phyloP scores from a whole-genome alignment of 2,888 invertebrate genomes.

The Agriotes lineatus region DNA sequence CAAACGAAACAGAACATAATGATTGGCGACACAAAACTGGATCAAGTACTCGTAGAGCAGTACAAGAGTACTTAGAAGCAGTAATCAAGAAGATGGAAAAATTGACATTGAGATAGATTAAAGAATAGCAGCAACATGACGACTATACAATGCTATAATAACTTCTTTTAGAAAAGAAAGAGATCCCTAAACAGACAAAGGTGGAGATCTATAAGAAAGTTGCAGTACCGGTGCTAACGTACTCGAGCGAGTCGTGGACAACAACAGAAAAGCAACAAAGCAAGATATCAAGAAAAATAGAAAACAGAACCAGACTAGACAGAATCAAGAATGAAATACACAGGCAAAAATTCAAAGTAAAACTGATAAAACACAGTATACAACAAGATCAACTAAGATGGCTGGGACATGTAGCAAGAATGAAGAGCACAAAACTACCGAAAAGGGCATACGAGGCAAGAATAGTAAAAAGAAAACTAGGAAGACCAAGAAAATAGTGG shows the following conservation, averaged over 20 bases:
- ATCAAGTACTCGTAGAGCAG: no score
- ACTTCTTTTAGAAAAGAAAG: slow-evolving; percentile 4
- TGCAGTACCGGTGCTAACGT: neutral
- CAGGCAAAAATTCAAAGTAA: neutral
- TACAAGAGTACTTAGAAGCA: no score
- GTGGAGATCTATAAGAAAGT: neutral
- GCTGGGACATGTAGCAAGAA: neutral
- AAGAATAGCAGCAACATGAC: neutral
- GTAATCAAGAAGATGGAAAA: neutral
- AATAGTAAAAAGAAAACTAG: neutral
- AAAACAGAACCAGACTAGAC: neutral
- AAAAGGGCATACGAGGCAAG: neutral
- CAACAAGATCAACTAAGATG: neutral
- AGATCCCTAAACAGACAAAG: no score
- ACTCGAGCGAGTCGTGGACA: neutral
- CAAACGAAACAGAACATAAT: neutral
- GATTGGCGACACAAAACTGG: neutral
- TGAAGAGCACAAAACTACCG: neutral
- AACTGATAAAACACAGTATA: neutral
- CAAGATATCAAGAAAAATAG: neutral
- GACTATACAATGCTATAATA: neutral
- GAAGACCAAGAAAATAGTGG: neutral
- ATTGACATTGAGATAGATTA: neutral
- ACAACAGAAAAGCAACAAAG: neutral
- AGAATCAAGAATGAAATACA: neutral